Evolutionary conservation across 2,113 vertebrate genomes (phyloP).

Genomic region (Pseudopipra pipra): DNA sequence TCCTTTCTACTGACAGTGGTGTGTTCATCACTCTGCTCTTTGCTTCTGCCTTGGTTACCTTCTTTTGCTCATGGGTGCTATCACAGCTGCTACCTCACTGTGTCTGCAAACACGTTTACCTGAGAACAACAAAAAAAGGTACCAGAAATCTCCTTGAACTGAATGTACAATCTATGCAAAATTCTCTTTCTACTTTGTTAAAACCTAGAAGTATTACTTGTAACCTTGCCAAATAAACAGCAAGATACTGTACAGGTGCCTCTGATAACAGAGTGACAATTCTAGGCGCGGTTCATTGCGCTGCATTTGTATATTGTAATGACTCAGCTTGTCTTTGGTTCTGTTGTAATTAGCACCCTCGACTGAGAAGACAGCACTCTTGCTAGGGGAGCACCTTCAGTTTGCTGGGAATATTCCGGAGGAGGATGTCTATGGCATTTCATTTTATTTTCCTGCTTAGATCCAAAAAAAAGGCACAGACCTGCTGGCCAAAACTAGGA

Average conservation of each 20-base stretch:
- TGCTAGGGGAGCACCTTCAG: slow-evolving; percentile 14
- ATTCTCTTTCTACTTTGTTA: slow-evolving; percentile 60
- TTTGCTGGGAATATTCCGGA: slow-evolving; percentile 53
- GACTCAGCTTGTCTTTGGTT: slow-evolving; percentile 63
- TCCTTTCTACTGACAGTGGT: not conserved
- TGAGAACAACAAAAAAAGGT: slow-evolving; percentile 47
- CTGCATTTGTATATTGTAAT: slow-evolving; percentile 67
- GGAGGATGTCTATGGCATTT: not conserved
- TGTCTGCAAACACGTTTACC: slow-evolving; percentile 74
- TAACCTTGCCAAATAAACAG: slow-evolving; percentile 73
- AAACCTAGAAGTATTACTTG: slow-evolving; percentile 65
- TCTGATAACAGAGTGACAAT: slow-evolving; percentile 70
- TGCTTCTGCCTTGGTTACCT: slow-evolving; percentile 69
- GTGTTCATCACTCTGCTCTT: not conserved
- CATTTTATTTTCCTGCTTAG: not conserved
- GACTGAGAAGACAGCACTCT: not conserved
- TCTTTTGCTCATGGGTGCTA: slow-evolving; percentile 75
- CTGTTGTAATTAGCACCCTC: slow-evolving; percentile 58
- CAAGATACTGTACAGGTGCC: slow-evolving; percentile 76
- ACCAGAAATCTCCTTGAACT: slow-evolving; percentile 69
- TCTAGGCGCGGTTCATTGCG: slow-evolving; percentile 65
- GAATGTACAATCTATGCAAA: slow-evolving; percentile 86
- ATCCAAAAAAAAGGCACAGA: not conserved
- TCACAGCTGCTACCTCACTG: slow-evolving; percentile 82
- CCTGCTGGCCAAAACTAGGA: not conserved